Evolutionary conservation across 2,113 vertebrate species (phyloP).

Genomic region (Tetrao urogallus): DNA sequence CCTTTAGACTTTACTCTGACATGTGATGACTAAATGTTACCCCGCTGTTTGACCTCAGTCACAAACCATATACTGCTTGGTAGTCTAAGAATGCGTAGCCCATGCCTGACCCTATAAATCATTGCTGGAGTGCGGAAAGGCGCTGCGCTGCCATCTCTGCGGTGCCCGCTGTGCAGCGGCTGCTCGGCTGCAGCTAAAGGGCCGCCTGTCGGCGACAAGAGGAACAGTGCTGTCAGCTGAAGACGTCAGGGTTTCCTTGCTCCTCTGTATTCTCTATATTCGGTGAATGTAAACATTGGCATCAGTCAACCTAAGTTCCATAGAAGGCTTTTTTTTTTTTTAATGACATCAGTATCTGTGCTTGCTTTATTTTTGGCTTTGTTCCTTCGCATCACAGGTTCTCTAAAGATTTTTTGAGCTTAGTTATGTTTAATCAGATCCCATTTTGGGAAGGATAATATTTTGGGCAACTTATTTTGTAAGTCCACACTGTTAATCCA

Average conservation of each 20-base stretch:
- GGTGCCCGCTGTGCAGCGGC: neutral
- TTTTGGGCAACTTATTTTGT: neutral
- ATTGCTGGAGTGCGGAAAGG: neutral
- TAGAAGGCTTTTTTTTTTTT: accelerated
- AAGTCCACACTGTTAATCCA: neutral
- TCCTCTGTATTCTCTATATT: neutral
- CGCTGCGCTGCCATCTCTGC: neutral
- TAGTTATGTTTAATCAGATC: neutral
- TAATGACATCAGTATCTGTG: neutral
- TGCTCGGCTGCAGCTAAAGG: neutral
- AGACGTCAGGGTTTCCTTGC: neutral
- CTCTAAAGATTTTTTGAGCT: neutral
- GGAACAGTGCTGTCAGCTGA: neutral
- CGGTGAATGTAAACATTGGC: neutral
- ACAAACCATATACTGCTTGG: neutral
- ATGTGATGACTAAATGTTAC: neutral
- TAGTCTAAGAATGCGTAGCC: conserved; percentile 12
- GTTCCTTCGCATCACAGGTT: neutral
- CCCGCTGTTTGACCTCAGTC: conserved; percentile 12
- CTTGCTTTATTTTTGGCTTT: neutral
- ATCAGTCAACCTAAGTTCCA: neutral
- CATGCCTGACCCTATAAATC: neutral
- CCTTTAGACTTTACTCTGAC: conserved; percentile 5
- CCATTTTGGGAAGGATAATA: neutral
- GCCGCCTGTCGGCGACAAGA: conserved; percentile 38